A percentile compares a stretch with the other conserved stretches of the same genome.
Conservation (phyloP, 2,888 invertebrate genomes). For the Leptinotarsa juncta region DNA sequence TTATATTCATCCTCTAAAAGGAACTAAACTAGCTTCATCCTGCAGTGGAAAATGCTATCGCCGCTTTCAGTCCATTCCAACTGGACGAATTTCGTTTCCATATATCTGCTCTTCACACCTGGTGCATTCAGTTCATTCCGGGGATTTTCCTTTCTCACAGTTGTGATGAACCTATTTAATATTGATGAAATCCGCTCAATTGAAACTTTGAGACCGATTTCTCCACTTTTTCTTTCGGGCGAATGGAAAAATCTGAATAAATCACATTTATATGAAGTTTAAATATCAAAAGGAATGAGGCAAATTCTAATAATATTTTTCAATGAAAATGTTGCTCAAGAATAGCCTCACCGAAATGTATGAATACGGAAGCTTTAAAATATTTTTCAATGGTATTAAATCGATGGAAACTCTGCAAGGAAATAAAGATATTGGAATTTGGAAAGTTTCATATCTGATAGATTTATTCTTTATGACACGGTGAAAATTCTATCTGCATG, state of each 20-base stretch:
- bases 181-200: slow-evolving; percentile 8
- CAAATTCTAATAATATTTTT: slow-evolving; percentile 19
- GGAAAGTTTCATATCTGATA: no score
- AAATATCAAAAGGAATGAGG: slow-evolving; percentile 14
- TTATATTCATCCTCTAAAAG: not conserved
- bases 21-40: not conserved
- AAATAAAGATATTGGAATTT: no score
- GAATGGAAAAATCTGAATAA: slow-evolving; percentile 4
- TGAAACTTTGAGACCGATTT: slow-evolving; percentile 9
- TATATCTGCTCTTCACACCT: slow-evolving; percentile 23
- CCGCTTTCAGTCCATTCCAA: not conserved
- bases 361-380: not conserved
- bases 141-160: slow-evolving; percentile 17
- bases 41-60: not conserved
- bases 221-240: slow-evolving; percentile 11
- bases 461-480: no score
- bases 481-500: no score
- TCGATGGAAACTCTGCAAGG: not conserved
- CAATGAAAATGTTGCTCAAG: slow-evolving; percentile 13
- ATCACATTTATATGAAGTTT: slow-evolving; percentile 19
- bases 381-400: not conserved
- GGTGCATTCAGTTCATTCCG: slow-evolving; percentile 3
- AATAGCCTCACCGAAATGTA: not conserved
- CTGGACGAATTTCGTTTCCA: slow-evolving; percentile 2
- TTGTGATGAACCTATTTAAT: slow-evolving; percentile 17